A percentile compares a stretch with the other conserved stretches of the same genome.
Conservation (phyloP, 2,888 invertebrate genomes). For the Hypercompe scribonia region DNA sequence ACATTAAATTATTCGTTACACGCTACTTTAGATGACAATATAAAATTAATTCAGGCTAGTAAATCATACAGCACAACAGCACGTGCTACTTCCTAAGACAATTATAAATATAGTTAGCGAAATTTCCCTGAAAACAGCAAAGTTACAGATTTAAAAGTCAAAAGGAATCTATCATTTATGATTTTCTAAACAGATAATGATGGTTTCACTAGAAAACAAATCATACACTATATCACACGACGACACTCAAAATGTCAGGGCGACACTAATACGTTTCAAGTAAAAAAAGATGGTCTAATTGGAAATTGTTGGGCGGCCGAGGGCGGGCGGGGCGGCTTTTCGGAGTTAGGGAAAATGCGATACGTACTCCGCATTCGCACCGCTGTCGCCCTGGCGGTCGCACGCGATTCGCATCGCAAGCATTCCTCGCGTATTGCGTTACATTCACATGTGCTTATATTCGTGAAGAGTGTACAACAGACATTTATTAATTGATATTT, state of each 20-base stretch:
- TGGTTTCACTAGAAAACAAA: constrained; percentile 42
- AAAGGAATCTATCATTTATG: constrained; percentile 23
- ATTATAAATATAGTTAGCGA: constrained; percentile 28
- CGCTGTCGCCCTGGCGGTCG: constrained; percentile 65
- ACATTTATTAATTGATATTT: constrained; percentile 16
- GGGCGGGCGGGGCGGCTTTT: constrained; percentile 74
- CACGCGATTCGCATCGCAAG: constrained; percentile 58
- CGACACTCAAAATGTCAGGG: constrained; percentile 45
- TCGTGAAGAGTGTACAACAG: constrained; percentile 32
- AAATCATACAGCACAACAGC: constrained; percentile 34
- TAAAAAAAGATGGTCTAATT: constrained; percentile 66
- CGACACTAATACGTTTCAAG: constrained; percentile 66
- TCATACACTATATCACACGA: constrained; percentile 34
- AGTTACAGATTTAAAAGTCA: constrained; percentile 17
- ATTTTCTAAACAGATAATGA: constrained; percentile 32
- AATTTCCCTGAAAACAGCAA: constrained; percentile 24
- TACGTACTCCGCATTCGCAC: constrained; percentile 62
- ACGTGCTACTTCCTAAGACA: constrained; percentile 30
- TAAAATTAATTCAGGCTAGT: constrained; percentile 22
- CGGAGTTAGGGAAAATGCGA: constrained; percentile 67
- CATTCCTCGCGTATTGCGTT: constrained; percentile 18
- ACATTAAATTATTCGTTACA: neutral
- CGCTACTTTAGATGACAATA: neutral
- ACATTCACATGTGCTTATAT: constrained; percentile 31
- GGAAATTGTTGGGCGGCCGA: constrained; percentile 65